Evolutionary conservation across 2,113 vertebrate genomes (phyloP).

Genomic region (Argyrosomus japonicus): DNA sequence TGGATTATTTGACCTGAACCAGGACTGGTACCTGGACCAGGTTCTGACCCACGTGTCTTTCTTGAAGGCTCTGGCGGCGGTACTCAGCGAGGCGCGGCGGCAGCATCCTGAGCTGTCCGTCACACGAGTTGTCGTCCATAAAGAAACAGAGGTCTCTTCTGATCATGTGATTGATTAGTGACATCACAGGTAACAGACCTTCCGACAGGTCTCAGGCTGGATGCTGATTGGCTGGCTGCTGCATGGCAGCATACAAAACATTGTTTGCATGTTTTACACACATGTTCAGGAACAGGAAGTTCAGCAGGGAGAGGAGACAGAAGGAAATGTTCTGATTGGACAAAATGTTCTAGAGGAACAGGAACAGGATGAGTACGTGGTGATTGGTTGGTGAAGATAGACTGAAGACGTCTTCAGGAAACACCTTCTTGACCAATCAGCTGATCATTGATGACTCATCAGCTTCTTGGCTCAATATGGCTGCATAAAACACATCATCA

Average conservation of each 20-base stretch:
- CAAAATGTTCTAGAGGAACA: neutral
- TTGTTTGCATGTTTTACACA: constrained; percentile 24
- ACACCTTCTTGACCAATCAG: neutral
- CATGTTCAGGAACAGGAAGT: neutral
- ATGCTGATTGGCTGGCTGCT: constrained; percentile 43
- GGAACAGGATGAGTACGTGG: neutral
- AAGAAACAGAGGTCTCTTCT: constrained; percentile 96
- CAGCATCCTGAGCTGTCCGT: constrained; percentile 99
- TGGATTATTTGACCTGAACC: neutral
- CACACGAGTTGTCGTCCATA: constrained; percentile 97
- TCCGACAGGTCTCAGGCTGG: neutral
- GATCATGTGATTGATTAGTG: constrained; percentile 76
- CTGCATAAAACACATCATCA: neutral
- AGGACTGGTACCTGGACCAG: neutral
- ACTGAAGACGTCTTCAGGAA: no score
- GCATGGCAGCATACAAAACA: constrained; percentile 38
- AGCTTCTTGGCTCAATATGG: neutral
- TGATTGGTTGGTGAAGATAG: neutral
- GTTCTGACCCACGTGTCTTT: constrained; percentile 65
- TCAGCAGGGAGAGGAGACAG: neutral
- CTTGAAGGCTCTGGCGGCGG: constrained; percentile 93
- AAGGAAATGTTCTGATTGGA: constrained; percentile 10
- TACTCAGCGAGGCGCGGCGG: constrained; percentile 95
- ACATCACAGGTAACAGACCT: constrained; percentile 62
- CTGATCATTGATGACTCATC: neutral